A percentile compares a stretch with the other conserved stretches of the same genome.
Evolutionary conservation across 2,888 invertebrate genomes (phyloP).

Genomic region (Maniola hyperantus): DNA sequence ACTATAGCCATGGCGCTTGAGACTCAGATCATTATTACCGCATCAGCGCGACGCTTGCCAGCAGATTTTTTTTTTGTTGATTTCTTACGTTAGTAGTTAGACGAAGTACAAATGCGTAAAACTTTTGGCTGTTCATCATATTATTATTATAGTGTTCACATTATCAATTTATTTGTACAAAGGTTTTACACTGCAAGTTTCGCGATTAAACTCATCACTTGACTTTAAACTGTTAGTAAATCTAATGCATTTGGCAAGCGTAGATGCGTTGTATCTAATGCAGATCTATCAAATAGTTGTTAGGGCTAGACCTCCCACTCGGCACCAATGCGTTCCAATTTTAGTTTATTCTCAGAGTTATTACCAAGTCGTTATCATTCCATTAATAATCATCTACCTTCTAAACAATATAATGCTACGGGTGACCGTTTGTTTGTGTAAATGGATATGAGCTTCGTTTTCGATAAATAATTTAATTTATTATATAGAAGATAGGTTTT

Average conservation of each 20-base stretch:
- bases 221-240: slow-evolving; percentile 41
- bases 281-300: slow-evolving; percentile 53
- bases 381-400: slow-evolving; percentile 47
- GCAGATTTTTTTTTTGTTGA: slow-evolving; percentile 64
- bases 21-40: slow-evolving; percentile 51
- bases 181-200: neutral
- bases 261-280: slow-evolving; percentile 43
- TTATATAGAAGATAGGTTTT: no score
- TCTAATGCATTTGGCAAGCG: slow-evolving; percentile 55
- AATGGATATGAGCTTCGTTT: slow-evolving; percentile 1
- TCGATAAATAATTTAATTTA: neutral
- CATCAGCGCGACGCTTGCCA: slow-evolving; percentile 63
- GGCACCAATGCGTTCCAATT: slow-evolving; percentile 63
- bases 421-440: neutral
- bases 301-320: slow-evolving; percentile 56
- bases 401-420: slow-evolving; percentile 15
- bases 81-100: slow-evolving; percentile 48
- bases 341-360: slow-evolving; percentile 65
- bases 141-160: neutral
- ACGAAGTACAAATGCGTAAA: slow-evolving; percentile 53
- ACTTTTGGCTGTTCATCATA: slow-evolving; percentile 51
- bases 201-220: neutral
- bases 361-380: slow-evolving; percentile 54
- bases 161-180: neutral
- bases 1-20: slow-evolving; percentile 51